These are phyloP conservation scores for Euthynnus affinis DNA, from an alignment of 2,797 vertebrate genomes.

Conservation along the genomic window DNA sequence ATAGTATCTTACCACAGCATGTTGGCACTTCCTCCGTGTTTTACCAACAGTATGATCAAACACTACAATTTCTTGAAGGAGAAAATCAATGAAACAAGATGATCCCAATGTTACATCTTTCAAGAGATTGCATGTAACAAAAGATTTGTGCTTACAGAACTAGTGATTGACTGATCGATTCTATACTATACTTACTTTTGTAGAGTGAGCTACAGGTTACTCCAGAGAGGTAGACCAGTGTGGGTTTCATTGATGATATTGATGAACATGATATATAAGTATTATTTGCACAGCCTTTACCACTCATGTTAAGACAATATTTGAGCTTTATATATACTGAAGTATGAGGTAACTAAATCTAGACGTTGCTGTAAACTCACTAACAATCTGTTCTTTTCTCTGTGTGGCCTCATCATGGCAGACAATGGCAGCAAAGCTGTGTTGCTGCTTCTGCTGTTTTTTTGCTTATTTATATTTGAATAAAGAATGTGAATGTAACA, in stretches of 20 bases:
- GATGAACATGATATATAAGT: too few relatives aligned
- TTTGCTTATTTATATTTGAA: constrained; percentile 22
- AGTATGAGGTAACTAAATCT: constrained; percentile 13
- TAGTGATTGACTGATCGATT: constrained; percentile 14
- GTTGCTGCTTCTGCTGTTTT: constrained; percentile 38
- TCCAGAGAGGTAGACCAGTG: not conserved
- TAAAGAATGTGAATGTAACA: constrained; percentile 9
- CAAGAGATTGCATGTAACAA: not conserved
- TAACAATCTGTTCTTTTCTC: constrained; percentile 14
- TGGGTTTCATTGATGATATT: too few relatives aligned
- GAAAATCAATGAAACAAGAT: too few relatives aligned
- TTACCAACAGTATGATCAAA: not conserved
- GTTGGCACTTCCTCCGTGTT: constrained; percentile 1
- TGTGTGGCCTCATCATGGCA: constrained; percentile 29
- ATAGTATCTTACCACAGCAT: not conserved
- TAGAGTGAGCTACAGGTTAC: not conserved
- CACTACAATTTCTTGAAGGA: not conserved
- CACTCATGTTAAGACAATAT: not conserved
- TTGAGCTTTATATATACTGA: too few relatives aligned
- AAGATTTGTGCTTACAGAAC: constrained; percentile 1
- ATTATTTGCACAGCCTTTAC: not conserved
- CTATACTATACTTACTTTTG: not conserved
- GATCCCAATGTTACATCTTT: constrained; percentile 24
- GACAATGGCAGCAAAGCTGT: constrained; percentile 22
- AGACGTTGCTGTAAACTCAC: constrained; percentile 3